These are phyloP conservation scores for Amiota communis DNA, from an alignment of 2,888 invertebrate genomes.

Conservation along the genomic window DNA sequence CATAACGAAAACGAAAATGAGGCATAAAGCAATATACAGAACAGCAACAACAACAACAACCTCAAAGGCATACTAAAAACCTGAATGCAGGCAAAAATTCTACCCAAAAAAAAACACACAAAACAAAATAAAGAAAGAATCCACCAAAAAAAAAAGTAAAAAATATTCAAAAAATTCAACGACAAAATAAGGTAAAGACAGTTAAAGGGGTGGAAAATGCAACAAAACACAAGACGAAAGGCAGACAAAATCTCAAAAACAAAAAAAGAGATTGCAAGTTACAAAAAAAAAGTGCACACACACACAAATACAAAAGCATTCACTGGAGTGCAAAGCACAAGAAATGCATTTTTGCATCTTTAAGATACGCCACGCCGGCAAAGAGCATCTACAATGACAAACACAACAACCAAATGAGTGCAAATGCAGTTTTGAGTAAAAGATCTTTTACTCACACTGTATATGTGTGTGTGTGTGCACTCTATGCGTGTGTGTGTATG, in stretches of 20 bases:
- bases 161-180: neutral
- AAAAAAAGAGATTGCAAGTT: conserved; percentile 42
- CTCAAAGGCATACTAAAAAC: conserved; percentile 3
- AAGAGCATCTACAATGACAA: conserved; percentile 3
- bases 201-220: conserved; percentile 11
- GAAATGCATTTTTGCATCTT: conserved; percentile 65
- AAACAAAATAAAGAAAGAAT: neutral
- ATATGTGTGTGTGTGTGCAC: neutral
- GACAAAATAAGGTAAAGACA: neutral
- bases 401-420: conserved; percentile 1
- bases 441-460: conserved; percentile 11
- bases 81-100: conserved; percentile 20
- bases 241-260: conserved; percentile 30
- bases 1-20: conserved; percentile 56
- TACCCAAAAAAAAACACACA: neutral
- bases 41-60: conserved; percentile 12
- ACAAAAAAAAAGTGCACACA: conserved; percentile 19
- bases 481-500: neutral
- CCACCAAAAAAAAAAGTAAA: no score
- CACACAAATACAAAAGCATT: neutral
- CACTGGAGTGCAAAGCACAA: conserved; percentile 35
- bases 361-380: conserved; percentile 45
- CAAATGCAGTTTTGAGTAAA: conserved; percentile 22
- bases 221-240: conserved; percentile 34
- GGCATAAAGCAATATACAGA: conserved; percentile 55